Evolutionary conservation across 2,797 vertebrate genomes (phyloP).

Genomic region (Xenentodon cancila): DNA sequence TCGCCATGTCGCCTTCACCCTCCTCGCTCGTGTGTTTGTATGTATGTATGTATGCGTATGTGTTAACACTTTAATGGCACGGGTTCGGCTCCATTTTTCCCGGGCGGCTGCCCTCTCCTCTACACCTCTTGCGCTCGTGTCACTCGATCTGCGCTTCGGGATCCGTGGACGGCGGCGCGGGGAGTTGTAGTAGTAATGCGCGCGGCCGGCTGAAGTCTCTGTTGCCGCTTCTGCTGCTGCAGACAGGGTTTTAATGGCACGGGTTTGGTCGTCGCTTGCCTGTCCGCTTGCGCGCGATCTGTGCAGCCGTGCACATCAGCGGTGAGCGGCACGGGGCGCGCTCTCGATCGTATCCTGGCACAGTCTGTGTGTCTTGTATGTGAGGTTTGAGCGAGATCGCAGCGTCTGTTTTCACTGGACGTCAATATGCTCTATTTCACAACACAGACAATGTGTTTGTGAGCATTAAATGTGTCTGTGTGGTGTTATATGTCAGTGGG

Average conservation of each 20-base stretch:
- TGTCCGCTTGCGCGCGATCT: conserved; percentile 22
- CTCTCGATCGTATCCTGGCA: conserved; percentile 15
- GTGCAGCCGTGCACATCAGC: conserved; percentile 36
- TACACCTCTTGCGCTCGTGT: conserved; percentile 57
- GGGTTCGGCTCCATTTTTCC: conserved; percentile 58
- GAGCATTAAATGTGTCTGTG: not conserved
- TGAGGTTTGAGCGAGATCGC: conserved; percentile 34
- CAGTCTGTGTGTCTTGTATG: conserved; percentile 22
- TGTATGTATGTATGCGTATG: not conserved
- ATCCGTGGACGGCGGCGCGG: conserved; percentile 31
- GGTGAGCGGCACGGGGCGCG: conserved; percentile 9
- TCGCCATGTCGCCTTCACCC: conserved; percentile 57
- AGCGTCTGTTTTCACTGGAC: conserved; percentile 53
- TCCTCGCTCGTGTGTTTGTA: conserved; percentile 3
- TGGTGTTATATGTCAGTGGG: conserved; percentile 38
- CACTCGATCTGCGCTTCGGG: conserved; percentile 26
- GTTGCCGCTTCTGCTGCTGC: conserved; percentile 26
- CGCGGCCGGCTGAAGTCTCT: conserved; percentile 52
- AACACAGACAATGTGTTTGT: conserved; percentile 17
- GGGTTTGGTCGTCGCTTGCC: conserved; percentile 25
- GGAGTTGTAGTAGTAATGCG: conserved; percentile 59
- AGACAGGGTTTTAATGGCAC: conserved; percentile 58
- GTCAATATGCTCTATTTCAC: conserved; percentile 69
- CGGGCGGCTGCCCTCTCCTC: conserved; percentile 35
- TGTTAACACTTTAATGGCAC: conserved; percentile 34